These are phyloP conservation scores for Asteroscopus sphinx DNA, from an alignment of 2,888 invertebrate species.

Conservation along the genomic window DNA sequence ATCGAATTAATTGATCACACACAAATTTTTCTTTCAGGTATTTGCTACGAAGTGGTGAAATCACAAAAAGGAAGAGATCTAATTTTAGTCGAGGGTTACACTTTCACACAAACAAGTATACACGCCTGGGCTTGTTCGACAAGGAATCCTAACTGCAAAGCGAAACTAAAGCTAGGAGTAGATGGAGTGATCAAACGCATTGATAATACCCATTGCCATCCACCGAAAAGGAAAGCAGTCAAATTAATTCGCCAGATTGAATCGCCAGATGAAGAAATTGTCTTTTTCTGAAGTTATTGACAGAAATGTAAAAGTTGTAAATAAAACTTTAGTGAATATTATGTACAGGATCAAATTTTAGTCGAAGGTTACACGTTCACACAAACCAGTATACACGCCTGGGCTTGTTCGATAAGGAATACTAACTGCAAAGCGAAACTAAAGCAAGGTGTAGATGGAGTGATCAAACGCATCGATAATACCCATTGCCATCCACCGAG, in stretches of 20 bases:
- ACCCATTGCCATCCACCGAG: too few species aligned
- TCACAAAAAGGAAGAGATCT: conserved; percentile 57
- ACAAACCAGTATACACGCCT: too few species aligned
- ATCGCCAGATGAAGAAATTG: too few species aligned
- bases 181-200: conserved; percentile 3
- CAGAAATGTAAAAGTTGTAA: not conserved
- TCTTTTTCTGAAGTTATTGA: not conserved
- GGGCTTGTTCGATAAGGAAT: too few species aligned
- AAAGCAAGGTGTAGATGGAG: too few species aligned
- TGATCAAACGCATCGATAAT: too few species aligned
- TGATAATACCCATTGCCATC: conserved; percentile 18
- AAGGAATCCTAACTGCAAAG: conserved; percentile 58
- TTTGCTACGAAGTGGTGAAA: conserved; percentile 46
- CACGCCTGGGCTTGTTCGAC: conserved; percentile 60
- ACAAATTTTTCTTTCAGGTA: conserved; percentile 19
- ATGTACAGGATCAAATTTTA: too few species aligned
- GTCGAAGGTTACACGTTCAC: not conserved
- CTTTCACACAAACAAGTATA: conserved; percentile 43
- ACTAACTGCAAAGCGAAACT: too few species aligned
- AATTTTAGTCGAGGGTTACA: conserved; percentile 52
- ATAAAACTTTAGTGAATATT: too few species aligned
- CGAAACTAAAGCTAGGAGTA: conserved; percentile 59
- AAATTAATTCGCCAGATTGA: too few species aligned
- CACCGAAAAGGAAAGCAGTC: conserved; percentile 9
- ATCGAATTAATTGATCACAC: too few species aligned